A percentile compares a stretch with the other conserved stretches of the same genome.
phyloP scores from a whole-genome alignment of 1,140 invertebrate genomes.

The Cherax destructor region DNA sequence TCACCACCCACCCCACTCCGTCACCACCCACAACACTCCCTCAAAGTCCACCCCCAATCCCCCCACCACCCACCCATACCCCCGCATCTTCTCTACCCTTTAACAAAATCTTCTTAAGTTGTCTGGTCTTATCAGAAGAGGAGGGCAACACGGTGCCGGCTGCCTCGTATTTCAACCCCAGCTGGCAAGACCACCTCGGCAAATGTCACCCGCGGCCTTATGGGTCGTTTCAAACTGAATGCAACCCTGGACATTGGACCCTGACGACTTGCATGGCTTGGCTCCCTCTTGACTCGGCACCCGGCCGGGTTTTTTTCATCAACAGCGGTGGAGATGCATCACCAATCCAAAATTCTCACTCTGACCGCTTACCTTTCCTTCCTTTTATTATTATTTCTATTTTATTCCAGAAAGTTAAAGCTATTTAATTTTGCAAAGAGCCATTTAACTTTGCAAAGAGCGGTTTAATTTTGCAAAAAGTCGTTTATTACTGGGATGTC shows the following conservation, averaged over 20 bases:
- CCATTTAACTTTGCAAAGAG: too few species aligned
- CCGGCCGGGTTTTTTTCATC: not conserved
- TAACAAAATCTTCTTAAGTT: constrained; percentile 50
- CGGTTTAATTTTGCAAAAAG: too few species aligned
- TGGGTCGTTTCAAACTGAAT: not conserved
- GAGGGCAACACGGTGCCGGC: constrained; percentile 22
- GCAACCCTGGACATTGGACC: not conserved
- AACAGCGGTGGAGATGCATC: not conserved
- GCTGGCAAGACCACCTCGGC: not conserved
- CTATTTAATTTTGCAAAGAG: too few species aligned
- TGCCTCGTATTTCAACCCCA: constrained; percentile 36
- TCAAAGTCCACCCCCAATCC: not conserved
- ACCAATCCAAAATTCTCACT: not conserved
- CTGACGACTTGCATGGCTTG: not conserved
- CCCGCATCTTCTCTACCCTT: not conserved
- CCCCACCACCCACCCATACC: not conserved
- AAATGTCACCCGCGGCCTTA: not conserved
- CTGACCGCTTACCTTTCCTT: not conserved
- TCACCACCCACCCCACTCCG: not conserved
- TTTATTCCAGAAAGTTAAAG: not conserved
- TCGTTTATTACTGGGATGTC: too few species aligned
- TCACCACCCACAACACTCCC: not conserved
- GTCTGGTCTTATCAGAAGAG: constrained; percentile 32
- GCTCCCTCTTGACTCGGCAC: not conserved
- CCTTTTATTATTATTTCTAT: not conserved